phyloP scores from a whole-genome alignment of 2,888 invertebrate species.

The Myopa tessellatipennis region DNA sequence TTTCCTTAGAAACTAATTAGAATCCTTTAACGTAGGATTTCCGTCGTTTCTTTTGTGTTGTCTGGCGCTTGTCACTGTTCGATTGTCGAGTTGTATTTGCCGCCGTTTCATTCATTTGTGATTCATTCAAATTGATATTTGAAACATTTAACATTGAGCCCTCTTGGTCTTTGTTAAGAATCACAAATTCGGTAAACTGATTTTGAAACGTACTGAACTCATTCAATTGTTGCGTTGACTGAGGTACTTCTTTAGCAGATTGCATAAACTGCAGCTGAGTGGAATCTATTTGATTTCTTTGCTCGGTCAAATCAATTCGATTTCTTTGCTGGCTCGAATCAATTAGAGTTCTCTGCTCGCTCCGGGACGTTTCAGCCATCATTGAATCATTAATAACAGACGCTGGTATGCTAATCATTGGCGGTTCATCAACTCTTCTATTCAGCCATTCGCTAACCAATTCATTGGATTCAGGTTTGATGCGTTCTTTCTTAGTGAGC shows the following conservation, averaged over 20 bases:
- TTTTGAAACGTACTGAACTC: neutral
- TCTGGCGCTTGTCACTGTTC: constrained; percentile 23
- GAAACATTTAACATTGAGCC: too few relatives aligned
- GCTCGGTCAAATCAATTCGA: too few relatives aligned
- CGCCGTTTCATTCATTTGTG: neutral
- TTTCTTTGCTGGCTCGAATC: too few relatives aligned
- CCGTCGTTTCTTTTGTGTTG: constrained; percentile 46
- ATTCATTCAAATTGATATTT: neutral
- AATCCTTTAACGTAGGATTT: constrained; percentile 53
- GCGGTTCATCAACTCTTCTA: neutral
- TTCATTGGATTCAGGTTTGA: constrained; percentile 12
- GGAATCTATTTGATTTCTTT: too few relatives aligned
- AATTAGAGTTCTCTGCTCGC: too few relatives aligned
- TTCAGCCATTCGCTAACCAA: constrained; percentile 37
- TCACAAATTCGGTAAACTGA: neutral
- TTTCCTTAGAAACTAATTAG: constrained; percentile 32
- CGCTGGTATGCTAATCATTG: constrained; percentile 30
- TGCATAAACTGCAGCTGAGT: neutral
- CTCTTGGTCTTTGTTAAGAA: neutral
- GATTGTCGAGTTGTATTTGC: neutral
- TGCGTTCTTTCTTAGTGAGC: neutral
- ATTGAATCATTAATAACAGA: neutral
- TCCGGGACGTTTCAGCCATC: neutral
- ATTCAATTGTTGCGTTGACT: constrained; percentile 31
- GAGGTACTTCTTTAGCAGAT: neutral